Percentiles rank a stretch among this genome's conserved stretches.
These are phyloP conservation scores for Pseudonaja textilis DNA, from an alignment of 2,113 vertebrate genomes.

Conservation along the genomic window DNA sequence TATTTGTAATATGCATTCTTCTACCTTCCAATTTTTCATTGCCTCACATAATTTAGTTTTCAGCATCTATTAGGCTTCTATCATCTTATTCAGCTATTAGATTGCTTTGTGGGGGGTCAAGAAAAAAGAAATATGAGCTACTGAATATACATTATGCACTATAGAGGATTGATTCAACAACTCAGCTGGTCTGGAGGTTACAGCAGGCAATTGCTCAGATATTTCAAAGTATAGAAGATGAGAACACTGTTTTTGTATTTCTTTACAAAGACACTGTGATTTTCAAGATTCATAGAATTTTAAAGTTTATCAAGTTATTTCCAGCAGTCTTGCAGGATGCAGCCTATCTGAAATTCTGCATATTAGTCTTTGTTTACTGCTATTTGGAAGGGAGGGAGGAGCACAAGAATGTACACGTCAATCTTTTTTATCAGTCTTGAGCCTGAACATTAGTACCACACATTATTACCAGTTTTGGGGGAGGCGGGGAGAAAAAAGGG, in stretches of 20 bases:
- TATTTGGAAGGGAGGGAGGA: neutral
- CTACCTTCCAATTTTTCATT: neutral
- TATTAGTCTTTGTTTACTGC: neutral
- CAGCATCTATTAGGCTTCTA: neutral
- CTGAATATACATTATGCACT: neutral
- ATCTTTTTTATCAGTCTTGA: neutral
- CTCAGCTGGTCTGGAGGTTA: neutral
- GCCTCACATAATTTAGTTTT: neutral
- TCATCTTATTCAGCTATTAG: neutral
- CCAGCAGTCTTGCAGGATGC: no score
- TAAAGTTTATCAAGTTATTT: neutral
- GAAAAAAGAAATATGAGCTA: neutral
- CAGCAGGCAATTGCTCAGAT: neutral
- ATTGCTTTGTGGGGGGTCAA: neutral
- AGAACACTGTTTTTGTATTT: neutral
- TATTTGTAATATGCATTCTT: neutral
- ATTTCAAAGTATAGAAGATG: neutral
- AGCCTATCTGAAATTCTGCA: neutral
- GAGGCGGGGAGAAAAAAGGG: no score
- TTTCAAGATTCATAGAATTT: neutral
- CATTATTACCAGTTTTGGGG: neutral
- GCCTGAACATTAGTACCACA: neutral
- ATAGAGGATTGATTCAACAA: neutral
- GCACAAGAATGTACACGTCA: neutral
- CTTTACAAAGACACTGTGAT: neutral